Evolutionary conservation across 1,140 invertebrate species (phyloP), one percentile per base, ranked within the genome.

Genomic region (Dendrolimus punctatus): DNA sequence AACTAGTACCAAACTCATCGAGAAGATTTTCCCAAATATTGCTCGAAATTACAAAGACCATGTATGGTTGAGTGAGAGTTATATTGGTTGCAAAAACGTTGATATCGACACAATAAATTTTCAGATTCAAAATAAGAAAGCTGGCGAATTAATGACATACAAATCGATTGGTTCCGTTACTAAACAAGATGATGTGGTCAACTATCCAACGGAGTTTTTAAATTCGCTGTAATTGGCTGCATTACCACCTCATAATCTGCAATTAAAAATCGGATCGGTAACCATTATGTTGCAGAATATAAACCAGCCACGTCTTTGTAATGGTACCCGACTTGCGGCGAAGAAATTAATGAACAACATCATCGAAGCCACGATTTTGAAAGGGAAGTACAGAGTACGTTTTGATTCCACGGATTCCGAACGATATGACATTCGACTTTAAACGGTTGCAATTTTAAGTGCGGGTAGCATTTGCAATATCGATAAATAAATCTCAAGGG

Each of bases 31-130:
- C 47, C 38, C 47, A 49, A n/a, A 49, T 39, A 39, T 49, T 7
- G 47, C 37, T 6, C 47, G 40, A 49, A 49, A 49, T 6, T 49
- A 8, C 37, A 49, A 49, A 8, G n/a, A 49, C 37, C 47, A 49
- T 49, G n/a, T 8, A 39, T 49, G 47, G 47, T 39, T 39, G 47
- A 8, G 10, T 23, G 10, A 47, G 38, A 9, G 10, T 5, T 9
- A 36, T 8, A 49, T 49, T 39, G 46, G 10, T 5, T 9, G 6
- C 8, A 47, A 47, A 47, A 47, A 47, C 10, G 38, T 36, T 8
- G 46, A 47, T 47, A 10, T 47, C 10, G 46, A 47, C 1, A 2
- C 23, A n/a, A 7, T 47, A 5, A 47, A 47, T 38, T 7, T 10
- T 1, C 23, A 7, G 8, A 47, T 47, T 47, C 46, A 47, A 10